Base-by-base conservation (phyloP, 2,888 invertebrate species). In the Cistogaster globosa region DNA sequence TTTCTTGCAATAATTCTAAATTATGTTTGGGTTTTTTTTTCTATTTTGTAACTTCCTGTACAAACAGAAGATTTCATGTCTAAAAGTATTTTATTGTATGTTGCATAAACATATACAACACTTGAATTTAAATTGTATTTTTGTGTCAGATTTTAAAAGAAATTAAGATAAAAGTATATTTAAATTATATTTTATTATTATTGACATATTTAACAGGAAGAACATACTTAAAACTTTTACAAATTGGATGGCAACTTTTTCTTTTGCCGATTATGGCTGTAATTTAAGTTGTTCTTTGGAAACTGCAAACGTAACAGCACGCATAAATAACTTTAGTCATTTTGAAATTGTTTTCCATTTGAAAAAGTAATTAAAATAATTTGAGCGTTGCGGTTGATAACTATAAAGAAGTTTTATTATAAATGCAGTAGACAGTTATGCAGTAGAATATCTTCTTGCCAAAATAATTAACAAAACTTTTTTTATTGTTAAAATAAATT, bases 201-300 rank as follows among this genome's bases (percentile, higher is more conserved):
- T 82, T 82, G 82, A 82, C 82, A 82, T 65, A 71, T 82, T 76
- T 76, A 76, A 16, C 57, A 76, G 76, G 82, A 82, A 76, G 76
- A 63, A 71, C 48, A 63, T 51, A 76, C 82, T 82, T 82, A 65
- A 71, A 76, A 75, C 20, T 71, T 82, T 20, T 58, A 65, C 82
- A 82, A 82, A 76, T 82, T 82, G 68, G 75, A 80, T 74, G 60
- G 42, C 38, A 71, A 65, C 58, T 65, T 79, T 62, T 36, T 45
- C 65, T 51, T 76, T 18, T n/a, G 36, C 22, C 38, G 48, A 26
- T 69, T 76, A 57, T 18, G 53, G 18, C 26, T 80, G 67, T 81
- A 81, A 75, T 75, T 62, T 75, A 75, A 81, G 81, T 82, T 76
- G 69, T 38, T 82, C 63, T 55, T 82, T 72, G 51, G 51, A 63